Evolutionary conservation across 2,888 invertebrate genomes (phyloP), one percentile per base, ranked within the genome.

Genomic region (Caradrina kadenii): DNA sequence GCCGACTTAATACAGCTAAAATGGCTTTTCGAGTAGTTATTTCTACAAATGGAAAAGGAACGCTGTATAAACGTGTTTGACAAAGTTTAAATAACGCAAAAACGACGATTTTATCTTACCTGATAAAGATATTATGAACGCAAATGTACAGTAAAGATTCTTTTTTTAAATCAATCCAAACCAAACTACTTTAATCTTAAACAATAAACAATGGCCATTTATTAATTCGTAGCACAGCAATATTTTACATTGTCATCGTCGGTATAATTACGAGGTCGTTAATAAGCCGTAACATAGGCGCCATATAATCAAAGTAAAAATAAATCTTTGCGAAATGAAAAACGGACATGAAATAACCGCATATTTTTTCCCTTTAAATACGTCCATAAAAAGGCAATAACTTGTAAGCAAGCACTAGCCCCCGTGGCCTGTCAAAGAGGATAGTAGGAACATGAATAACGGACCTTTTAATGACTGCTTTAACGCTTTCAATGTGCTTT

Each of bases 401-500:
- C 91, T 93, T 92, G 92, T 92, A 91, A 91, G 91, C 92, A 88
- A 90, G 88, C 89, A 92, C 93, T 93, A 93, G 93, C 93, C 89
- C 88, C 86, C 74, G 87, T 83, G 83, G 90, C 91, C 91, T 92
- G 94, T 94, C 96, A 94, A 90, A 92, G 88, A 88, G 91, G 94
- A 95, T 94, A 93, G 94, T 93, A 93, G 90, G 87, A 92, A 90
- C 90, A 94, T 95, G 94, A 96, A 91, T 92, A 92, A 96, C 91
- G 91, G 87, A 85, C 88, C 81, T 86, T 92, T 93, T 95, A 96
- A 96, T 94, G 94, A 96, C 93, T 93, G 93, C 94, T 92, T 95
- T 95, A 94, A 91, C 95, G 95, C 93, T 93, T 95, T 91, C 93
- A 94, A 96, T 95, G 93, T 94, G 94, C 94, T 94, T 94, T 95